Evolutionary conservation across 2,888 invertebrate species (phyloP).

Genomic region (Corythucha ciliata): DNA sequence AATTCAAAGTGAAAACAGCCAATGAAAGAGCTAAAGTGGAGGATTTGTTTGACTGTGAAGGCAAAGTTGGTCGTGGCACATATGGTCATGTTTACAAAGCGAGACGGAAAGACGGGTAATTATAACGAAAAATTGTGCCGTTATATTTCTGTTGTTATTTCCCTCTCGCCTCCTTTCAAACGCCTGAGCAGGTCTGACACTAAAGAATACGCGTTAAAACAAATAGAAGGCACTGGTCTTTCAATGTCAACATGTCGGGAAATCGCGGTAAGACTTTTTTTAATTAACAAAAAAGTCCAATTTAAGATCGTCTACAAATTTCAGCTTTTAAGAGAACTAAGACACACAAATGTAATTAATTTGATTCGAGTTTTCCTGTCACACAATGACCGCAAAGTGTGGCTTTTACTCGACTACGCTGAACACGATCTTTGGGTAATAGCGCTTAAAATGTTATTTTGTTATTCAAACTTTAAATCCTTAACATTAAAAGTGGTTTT

Average conservation of each 20-base stretch:
- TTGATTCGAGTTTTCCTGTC: conserved; percentile 93
- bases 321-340: conserved; percentile 85
- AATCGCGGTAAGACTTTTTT: conserved; percentile 68
- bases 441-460: too few species aligned
- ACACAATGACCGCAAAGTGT: conserved; percentile 92
- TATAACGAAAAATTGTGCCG: too few species aligned
- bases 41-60: conserved; percentile 96
- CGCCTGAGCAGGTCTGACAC: conserved; percentile 30
- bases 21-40: conserved; percentile 93
- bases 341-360: conserved; percentile 94
- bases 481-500: conserved; percentile 36
- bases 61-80: conserved; percentile 95
- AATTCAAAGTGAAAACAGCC: conserved; percentile 90
- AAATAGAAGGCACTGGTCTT: conserved; percentile 96
- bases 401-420: conserved; percentile 95
- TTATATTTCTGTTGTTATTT: too few species aligned
- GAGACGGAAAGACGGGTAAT: conserved; percentile 70
- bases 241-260: conserved; percentile 99
- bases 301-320: too few species aligned
- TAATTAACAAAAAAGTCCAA: too few species aligned
- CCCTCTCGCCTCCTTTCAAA: conserved; percentile 16
- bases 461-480: too few species aligned
- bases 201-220: conserved; percentile 93
- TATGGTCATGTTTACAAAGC: conserved; percentile 99
- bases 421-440: conserved; percentile 94